These are phyloP conservation scores for Zoanthus sansibaricus DNA, from an alignment of 92 coral and sea anemone species.

Conservation along the genomic window DNA sequence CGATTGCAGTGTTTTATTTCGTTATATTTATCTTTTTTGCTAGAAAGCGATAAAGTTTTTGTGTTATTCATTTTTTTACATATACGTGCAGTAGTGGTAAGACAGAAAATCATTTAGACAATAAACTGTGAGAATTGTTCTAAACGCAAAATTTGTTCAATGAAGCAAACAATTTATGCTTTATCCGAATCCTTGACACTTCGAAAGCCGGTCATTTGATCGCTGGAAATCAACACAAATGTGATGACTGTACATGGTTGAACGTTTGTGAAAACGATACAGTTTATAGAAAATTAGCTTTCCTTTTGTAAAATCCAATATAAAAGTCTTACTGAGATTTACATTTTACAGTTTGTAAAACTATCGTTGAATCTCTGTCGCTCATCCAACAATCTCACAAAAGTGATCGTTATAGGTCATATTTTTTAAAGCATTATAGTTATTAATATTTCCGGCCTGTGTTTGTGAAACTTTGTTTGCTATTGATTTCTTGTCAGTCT, in stretches of 20 bases:
- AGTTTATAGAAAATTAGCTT: not conserved
- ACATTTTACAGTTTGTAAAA: not conserved
- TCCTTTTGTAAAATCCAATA: not conserved
- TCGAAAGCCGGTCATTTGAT: constrained; percentile 23
- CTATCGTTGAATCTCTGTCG: not conserved
- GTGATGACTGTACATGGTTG: not conserved
- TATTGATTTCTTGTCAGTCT: not conserved
- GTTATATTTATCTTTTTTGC: not conserved
- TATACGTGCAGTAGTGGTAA: not conserved
- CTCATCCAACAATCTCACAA: not conserved
- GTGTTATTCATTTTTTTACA: not conserved
- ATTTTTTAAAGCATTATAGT: constrained; percentile 29
- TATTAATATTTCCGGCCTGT: constrained; percentile 44
- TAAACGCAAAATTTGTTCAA: not conserved
- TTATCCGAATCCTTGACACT: constrained; percentile 36
- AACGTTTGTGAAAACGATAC: not conserved
- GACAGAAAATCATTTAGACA: constrained; percentile 32
- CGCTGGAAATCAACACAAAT: constrained; percentile 1
- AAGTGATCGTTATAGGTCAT: constrained; percentile 28
- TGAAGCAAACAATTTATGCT: constrained; percentile 33
- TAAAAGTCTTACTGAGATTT: not conserved
- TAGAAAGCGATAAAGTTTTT: not conserved
- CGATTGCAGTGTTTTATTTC: not conserved
- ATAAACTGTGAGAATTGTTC: constrained; percentile 3
- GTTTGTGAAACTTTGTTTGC: constrained; percentile 23